Conservation (phyloP, 2,113 vertebrate genomes). For the Tauraco erythrolophus region DNA sequence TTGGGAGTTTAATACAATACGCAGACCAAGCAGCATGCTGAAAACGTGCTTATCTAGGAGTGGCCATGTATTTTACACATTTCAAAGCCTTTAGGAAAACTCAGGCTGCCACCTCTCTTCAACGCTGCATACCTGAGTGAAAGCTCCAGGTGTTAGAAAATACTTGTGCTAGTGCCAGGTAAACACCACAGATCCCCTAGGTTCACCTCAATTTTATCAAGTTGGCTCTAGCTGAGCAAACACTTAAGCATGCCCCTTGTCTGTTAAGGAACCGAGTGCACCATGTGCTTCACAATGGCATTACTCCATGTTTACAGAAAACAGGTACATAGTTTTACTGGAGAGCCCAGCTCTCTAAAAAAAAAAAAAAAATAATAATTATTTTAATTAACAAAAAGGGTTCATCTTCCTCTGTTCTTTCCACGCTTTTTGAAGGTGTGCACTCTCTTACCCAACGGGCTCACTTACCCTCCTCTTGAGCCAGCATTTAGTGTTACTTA, state of each 20-base stretch:
- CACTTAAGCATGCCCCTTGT: background rate
- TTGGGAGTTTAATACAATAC: background rate
- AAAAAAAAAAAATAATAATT: accelerated
- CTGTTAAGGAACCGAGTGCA: background rate
- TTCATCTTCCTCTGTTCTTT: background rate
- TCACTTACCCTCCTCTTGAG: background rate
- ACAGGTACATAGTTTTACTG: background rate
- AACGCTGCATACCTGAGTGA: background rate
- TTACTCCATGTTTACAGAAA: background rate
- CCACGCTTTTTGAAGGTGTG: background rate
- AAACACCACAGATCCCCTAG: background rate
- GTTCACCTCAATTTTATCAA: accelerated
- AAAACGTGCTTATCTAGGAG: background rate
- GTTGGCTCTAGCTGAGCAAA: background rate
- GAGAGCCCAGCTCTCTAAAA: background rate
- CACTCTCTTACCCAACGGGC: background rate
- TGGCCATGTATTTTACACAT: background rate
- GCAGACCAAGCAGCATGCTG: background rate
- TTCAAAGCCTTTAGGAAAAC: background rate
- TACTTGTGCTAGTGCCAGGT: background rate
- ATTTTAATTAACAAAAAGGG: background rate
- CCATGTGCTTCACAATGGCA: background rate
- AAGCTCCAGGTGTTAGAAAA: background rate
- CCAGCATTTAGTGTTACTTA: background rate
- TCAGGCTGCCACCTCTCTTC: background rate